phyloP scores from a whole-genome alignment of 1,140 invertebrate species.

The Temnothorax nylanderi region DNA sequence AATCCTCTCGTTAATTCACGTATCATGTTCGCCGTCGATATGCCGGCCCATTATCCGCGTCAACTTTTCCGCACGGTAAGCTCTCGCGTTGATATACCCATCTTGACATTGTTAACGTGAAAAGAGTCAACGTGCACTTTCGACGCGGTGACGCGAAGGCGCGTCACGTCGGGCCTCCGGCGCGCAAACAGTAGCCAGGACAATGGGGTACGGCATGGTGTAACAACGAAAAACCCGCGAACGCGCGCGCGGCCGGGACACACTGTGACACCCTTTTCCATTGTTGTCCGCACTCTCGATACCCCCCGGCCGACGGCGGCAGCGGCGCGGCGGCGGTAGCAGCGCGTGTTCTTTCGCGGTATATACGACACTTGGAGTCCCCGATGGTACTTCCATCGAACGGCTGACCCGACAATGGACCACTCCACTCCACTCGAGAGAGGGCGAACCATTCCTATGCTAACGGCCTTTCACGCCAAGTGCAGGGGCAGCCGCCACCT shows the following conservation, averaged over 20 bases:
- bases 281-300: conserved; percentile 72
- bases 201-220: conserved; percentile 63
- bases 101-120: conserved; percentile 49
- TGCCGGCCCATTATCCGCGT: conserved; percentile 10
- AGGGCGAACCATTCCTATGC: conserved; percentile 83
- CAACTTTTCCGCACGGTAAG: conserved; percentile 53
- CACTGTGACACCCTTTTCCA: conserved; percentile 55
- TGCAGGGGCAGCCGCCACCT: conserved; percentile 74
- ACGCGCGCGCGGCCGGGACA: conserved; percentile 50
- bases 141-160: conserved; percentile 31
- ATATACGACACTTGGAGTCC: conserved; percentile 75
- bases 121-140: conserved; percentile 48
- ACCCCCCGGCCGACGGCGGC: not conserved
- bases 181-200: conserved; percentile 66
- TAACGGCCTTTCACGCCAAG: conserved; percentile 82
- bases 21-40: conserved; percentile 9
- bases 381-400: conserved; percentile 80
- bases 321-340: not conserved
- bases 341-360: conserved; percentile 70
- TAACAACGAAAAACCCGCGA: conserved; percentile 69
- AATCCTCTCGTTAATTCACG: conserved; percentile 20
- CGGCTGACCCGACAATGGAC: conserved; percentile 83
- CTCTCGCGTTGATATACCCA: conserved; percentile 15
- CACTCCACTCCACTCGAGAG: conserved; percentile 79
- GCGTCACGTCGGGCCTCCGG: conserved; percentile 48